Base-by-base conservation (phyloP, 2,888 invertebrate species). In the Caenorhabditis sp. region DNA sequence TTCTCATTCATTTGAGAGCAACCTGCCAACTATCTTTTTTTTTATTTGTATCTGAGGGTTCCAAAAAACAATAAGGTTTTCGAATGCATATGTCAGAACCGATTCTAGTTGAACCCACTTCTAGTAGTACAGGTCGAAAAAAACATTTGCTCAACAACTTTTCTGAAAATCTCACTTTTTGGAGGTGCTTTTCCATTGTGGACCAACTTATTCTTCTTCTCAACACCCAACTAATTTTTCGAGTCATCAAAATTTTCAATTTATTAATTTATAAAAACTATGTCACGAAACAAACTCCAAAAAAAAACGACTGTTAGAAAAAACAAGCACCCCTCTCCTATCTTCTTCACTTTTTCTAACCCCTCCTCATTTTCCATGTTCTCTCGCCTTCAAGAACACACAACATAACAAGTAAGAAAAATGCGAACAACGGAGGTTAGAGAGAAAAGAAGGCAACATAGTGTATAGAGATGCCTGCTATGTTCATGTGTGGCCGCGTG, bases 401-500 rank as follows among this genome's bases (percentile, higher is more conserved):
- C 27, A n/a, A 64, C 36, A 21, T 56, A 0, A n/a, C 26, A 54
- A 38, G 20, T 27, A 20, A 54, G 43, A 25, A 5, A n/a, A n/a
- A 60, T 8, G 10, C 1, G 26, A 25, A 21, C 7, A 20, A 26
- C 7, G 3, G 2, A 54, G 54, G 17, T n/a, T n/a, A 25, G 10
- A 12, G 26, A 25, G 54, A 54, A 20, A 26, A 54, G 3, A 8
- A 54, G 54, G 17, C 8, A 43, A 43, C 43, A 43, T 43, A 12
- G 43, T 12, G 14, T 43, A 43, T 17, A 12, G 17, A 17, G 12
- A 10, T 43, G 14, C 3, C 12, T 12, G 43, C 43, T 3, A 43
- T 14, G 43, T 10, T 43, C 14, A 20, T 59, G 12, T 53, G 68
- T 65, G 80, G 77, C 80, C 80, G 80, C 77, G 78, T 80, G 80